Evolutionary conservation across 1,140 invertebrate genomes (phyloP).

Genomic region (Drosophila pallidifrons): DNA sequence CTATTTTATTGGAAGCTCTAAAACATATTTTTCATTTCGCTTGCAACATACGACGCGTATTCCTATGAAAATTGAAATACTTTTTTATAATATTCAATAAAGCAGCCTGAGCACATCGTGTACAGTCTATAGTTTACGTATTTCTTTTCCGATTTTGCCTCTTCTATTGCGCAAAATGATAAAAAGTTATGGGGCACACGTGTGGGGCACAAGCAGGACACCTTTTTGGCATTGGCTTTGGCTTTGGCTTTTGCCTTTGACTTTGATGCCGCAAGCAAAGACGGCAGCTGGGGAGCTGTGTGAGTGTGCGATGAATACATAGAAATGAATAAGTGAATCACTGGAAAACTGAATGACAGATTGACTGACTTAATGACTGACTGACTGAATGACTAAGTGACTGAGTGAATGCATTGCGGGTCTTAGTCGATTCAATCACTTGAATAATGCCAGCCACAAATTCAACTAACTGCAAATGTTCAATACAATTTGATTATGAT

Average conservation of each 20-base stretch:
- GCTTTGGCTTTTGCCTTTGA: slow-evolving; percentile 24
- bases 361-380: slow-evolving; percentile 49
- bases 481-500: slow-evolving; percentile 82
- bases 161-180: slow-evolving; percentile 55
- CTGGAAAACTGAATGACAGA: slow-evolving; percentile 17
- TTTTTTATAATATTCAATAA: slow-evolving; percentile 70
- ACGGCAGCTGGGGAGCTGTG: slow-evolving; percentile 9
- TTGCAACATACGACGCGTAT: slow-evolving; percentile 5
- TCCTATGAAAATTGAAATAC: slow-evolving; percentile 73
- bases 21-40: slow-evolving; percentile 60
- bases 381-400: slow-evolving; percentile 57
- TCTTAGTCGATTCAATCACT: slow-evolving; percentile 75
- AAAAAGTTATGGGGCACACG: slow-evolving; percentile 67
- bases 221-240: slow-evolving; percentile 31
- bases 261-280: slow-evolving; percentile 28
- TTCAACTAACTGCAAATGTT: slow-evolving; percentile 81
- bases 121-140: slow-evolving; percentile 10
- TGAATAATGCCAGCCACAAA: slow-evolving; percentile 72
- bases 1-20: slow-evolving; percentile 80
- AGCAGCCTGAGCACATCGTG: slow-evolving; percentile 22
- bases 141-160: not conserved
- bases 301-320: slow-evolving; percentile 32
- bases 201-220: slow-evolving; percentile 35
- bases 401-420: slow-evolving; percentile 51
- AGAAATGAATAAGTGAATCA: slow-evolving; percentile 42